These are phyloP conservation scores for Drosophila santomea DNA, from an alignment of 1,140 invertebrate genomes.

Conservation along the genomic window DNA sequence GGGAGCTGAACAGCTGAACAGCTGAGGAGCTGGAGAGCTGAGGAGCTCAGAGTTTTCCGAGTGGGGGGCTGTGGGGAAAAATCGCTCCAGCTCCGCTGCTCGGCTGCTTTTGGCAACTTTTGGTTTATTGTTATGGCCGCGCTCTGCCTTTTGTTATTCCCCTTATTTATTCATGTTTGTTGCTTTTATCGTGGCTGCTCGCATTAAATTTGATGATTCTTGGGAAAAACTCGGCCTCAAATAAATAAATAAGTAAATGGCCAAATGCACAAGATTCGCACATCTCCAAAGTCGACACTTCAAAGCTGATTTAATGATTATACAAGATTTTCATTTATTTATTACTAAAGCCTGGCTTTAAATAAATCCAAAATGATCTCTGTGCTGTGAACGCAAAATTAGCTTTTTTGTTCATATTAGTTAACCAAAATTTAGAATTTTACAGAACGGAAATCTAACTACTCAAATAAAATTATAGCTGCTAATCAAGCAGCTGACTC, in stretches of 20 bases:
- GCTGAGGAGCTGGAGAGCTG: no score
- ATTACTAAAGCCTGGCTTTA: background rate
- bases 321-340: background rate
- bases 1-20: constrained; percentile 3
- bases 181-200: constrained; percentile 46
- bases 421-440: no score
- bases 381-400: background rate
- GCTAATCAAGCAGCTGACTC: background rate
- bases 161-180: constrained; percentile 61
- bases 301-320: constrained; percentile 6
- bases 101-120: constrained; percentile 53
- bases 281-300: constrained; percentile 13
- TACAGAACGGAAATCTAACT: no score
- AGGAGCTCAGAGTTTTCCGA: no score
- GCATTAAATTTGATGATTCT: constrained; percentile 75
- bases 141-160: constrained; percentile 47
- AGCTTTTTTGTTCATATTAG: no score
- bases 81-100: background rate
- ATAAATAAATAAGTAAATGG: constrained; percentile 72
- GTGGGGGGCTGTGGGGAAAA: constrained; percentile 3
- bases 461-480: no score
- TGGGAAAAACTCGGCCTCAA: constrained; percentile 47
- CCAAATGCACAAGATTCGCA: constrained; percentile 30
- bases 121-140: constrained; percentile 58
- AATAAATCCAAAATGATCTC: background rate